A percentile compares a stretch with the other conserved stretches of the same genome.
phyloP scores from a whole-genome alignment of 1,140 invertebrate species.

The Leptestheria dahalacensis region DNA sequence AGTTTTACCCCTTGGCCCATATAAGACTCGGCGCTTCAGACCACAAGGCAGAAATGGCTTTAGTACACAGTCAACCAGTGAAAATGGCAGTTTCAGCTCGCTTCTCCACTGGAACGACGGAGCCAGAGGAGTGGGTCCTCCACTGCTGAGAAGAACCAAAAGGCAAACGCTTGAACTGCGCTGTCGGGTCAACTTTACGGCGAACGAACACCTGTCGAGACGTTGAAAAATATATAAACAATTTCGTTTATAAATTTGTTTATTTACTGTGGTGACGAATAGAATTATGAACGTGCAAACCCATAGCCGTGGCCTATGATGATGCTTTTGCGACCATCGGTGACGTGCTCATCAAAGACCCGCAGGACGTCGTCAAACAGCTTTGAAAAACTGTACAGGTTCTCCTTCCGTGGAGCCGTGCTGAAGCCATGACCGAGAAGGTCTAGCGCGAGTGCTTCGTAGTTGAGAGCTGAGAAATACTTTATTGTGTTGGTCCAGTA shows the following conservation, averaged over 20 bases:
- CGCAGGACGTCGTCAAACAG: constrained; percentile 42
- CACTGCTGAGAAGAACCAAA: constrained; percentile 50
- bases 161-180: constrained; percentile 42
- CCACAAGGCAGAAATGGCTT: not conserved
- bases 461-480: constrained; percentile 43
- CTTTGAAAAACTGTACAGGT: constrained; percentile 46
- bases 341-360: constrained; percentile 42
- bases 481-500: constrained; percentile 45
- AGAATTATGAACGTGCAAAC: too few species aligned
- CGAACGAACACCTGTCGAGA: constrained; percentile 45
- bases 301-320: constrained; percentile 47
- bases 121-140: constrained; percentile 50
- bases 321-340: constrained; percentile 30
- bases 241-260: not conserved
- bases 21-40: not conserved
- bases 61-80: constrained; percentile 14
- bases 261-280: too few species aligned
- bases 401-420: constrained; percentile 38
- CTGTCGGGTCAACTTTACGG: constrained; percentile 43
- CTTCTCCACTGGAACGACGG: constrained; percentile 29
- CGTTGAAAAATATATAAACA: not conserved
- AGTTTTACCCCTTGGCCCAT: not conserved
- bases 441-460: constrained; percentile 51
- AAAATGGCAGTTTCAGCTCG: constrained; percentile 3
- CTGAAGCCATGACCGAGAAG: constrained; percentile 56